A percentile compares a stretch with the other conserved stretches of the same genome.
Conservation (phyloP, 2,888 invertebrate species). For the Drepanosiphum platanoidis region DNA sequence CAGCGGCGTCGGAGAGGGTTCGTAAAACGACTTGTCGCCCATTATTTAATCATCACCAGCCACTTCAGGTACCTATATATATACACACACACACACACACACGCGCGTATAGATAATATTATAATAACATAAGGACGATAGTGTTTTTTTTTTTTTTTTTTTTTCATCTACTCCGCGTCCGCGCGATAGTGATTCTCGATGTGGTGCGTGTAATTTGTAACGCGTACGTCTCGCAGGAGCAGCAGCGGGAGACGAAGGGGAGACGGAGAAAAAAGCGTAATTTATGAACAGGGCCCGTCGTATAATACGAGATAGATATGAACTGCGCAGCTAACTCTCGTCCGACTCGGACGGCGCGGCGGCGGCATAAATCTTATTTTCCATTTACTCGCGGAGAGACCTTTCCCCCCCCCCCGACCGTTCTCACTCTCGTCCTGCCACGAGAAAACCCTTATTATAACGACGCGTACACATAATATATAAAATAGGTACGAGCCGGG, state of each 20-base stretch:
- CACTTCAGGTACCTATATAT: not conserved
- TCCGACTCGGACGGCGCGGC: not conserved
- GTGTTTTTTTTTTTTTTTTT: too few relatives aligned
- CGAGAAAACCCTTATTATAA: not conserved
- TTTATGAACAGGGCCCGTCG: conserved; percentile 34
- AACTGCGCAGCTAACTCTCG: not conserved
- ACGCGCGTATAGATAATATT: not conserved
- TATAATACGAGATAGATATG: not conserved
- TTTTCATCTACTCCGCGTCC: too few relatives aligned
- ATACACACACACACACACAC: too few relatives aligned
- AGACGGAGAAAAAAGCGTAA: not conserved
- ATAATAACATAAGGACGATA: not conserved
- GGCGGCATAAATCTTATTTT: conserved; percentile 54
- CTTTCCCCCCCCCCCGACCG: not conserved
- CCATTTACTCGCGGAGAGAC: conserved; percentile 37
- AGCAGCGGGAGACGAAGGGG: not conserved
- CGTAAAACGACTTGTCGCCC: conserved; percentile 9
- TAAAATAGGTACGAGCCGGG: not conserved
- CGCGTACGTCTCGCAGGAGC: not conserved
- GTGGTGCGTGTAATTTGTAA: conserved; percentile 29
- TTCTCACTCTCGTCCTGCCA: not conserved
- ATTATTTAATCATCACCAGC: conserved; percentile 36
- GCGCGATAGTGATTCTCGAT: not conserved
- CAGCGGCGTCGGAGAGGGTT: not conserved
- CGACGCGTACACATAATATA: not conserved